Conservation (phyloP, 2,888 invertebrate genomes). For the Creontiades dilutus region DNA sequence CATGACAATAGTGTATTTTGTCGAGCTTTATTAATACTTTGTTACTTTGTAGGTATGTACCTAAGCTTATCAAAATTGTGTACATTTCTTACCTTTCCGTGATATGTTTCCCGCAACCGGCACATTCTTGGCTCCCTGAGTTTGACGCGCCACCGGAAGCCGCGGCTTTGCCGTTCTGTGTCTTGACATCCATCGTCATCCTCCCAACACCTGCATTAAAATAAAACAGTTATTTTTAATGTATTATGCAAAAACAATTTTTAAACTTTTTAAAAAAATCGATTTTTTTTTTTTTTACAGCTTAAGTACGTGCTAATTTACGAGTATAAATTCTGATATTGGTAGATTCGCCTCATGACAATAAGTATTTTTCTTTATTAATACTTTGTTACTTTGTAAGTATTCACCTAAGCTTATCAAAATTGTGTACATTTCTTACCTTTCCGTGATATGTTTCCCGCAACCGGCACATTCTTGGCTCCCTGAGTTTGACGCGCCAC, state of each 20-base stretch:
- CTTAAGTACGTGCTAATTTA: too few relatives aligned
- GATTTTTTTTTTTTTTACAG: too few relatives aligned
- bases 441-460: slow-evolving; percentile 94
- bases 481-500: slow-evolving; percentile 76
- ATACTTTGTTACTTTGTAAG: background rate
- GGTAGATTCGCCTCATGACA: too few relatives aligned
- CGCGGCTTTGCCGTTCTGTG: slow-evolving; percentile 79
- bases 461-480: slow-evolving; percentile 93
- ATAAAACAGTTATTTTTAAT: too few relatives aligned
- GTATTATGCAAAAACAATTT: too few relatives aligned
- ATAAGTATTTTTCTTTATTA: too few relatives aligned
- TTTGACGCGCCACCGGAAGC: slow-evolving; percentile 76
- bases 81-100: slow-evolving; percentile 83
- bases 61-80: background rate
- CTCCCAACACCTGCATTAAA: slow-evolving; percentile 75
- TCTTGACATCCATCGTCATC: slow-evolving; percentile 94
- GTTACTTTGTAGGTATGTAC: background rate
- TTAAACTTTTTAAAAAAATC: too few relatives aligned
- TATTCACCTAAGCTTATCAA: background rate
- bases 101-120: slow-evolving; percentile 96
- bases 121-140: slow-evolving; percentile 84
- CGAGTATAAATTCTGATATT: too few relatives aligned
- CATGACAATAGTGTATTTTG: too few relatives aligned
- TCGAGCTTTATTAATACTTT: too few relatives aligned
- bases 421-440: slow-evolving; percentile 77